These are phyloP conservation scores for Scomber colias DNA, from an alignment of 2,113 vertebrate genomes.

Conservation along the genomic window DNA sequence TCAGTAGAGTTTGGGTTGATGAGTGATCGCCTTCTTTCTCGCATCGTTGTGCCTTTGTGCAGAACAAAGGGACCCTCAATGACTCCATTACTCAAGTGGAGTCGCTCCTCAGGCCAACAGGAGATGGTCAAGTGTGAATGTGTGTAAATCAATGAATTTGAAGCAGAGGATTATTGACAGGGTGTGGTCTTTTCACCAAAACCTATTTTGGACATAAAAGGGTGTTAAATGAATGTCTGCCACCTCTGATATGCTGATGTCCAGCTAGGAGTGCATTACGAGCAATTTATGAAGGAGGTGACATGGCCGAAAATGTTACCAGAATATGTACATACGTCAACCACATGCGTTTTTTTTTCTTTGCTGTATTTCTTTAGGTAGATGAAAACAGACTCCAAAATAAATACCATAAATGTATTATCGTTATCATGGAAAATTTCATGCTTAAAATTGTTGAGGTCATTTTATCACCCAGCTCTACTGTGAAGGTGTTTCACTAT, in stretches of 20 bases:
- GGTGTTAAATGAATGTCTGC: neutral
- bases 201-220: neutral
- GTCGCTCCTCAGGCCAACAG: slow-evolving; percentile 21
- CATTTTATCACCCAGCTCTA: too few relatives aligned
- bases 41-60: slow-evolving; percentile 10
- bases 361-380: too few relatives aligned
- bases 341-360: too few relatives aligned
- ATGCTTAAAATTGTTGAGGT: too few relatives aligned
- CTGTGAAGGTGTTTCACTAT: slow-evolving; percentile 8
- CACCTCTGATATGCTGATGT: neutral
- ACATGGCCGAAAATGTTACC: too few relatives aligned
- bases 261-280: neutral
- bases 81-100: neutral
- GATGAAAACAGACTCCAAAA: too few relatives aligned
- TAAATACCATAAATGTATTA: too few relatives aligned
- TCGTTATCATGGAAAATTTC: too few relatives aligned
- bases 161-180: neutral
- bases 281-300: neutral
- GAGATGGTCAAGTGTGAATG: slow-evolving; percentile 15
- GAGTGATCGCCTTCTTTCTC: neutral
- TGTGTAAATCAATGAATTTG: slow-evolving; percentile 16
- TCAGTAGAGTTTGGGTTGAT: too few relatives aligned
- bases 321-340: too few relatives aligned
- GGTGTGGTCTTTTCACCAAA: neutral
- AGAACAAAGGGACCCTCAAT: neutral